phyloP scores from a whole-genome alignment of 1,140 invertebrate species.

The Drosophila pectinifera region DNA sequence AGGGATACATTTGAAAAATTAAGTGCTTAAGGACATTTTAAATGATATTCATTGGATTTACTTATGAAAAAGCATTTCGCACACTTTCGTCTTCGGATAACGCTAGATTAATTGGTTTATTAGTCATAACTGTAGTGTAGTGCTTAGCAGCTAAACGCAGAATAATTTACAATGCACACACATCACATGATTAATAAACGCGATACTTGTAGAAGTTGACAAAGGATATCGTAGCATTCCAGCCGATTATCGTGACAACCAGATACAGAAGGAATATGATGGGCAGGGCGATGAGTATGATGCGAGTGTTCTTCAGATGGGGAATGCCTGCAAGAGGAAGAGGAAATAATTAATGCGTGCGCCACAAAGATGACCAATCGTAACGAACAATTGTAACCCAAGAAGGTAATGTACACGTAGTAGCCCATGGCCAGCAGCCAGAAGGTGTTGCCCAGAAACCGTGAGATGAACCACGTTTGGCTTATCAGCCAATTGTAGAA shows the following conservation, averaged over 20 bases:
- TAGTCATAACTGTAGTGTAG: constrained; percentile 60
- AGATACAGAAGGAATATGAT: constrained; percentile 92
- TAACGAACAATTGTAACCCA: constrained; percentile 97
- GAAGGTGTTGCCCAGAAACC: constrained; percentile 96
- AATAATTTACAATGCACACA: constrained; percentile 71
- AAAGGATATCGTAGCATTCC: constrained; percentile 90
- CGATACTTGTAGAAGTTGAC: constrained; percentile 93
- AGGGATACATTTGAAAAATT: not conserved
- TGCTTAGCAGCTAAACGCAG: constrained; percentile 61
- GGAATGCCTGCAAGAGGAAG: constrained; percentile 91
- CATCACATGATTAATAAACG: constrained; percentile 84
- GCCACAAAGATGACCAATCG: not conserved
- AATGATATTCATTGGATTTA: not conserved
- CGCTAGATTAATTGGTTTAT: constrained; percentile 60
- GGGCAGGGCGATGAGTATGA: constrained; percentile 95
- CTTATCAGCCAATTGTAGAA: constrained; percentile 94
- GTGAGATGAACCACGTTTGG: constrained; percentile 90
- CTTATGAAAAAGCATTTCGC: not conserved
- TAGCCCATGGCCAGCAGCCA: constrained; percentile 97
- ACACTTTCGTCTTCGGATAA: constrained; percentile 23
- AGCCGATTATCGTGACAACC: constrained; percentile 89
- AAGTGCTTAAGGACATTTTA: not conserved
- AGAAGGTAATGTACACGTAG: constrained; percentile 98
- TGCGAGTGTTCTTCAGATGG: constrained; percentile 94
- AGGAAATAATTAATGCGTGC: not conserved